Evolutionary conservation across 2,888 invertebrate genomes (phyloP).

Genomic region (Caenorhabditis japonica): DNA sequence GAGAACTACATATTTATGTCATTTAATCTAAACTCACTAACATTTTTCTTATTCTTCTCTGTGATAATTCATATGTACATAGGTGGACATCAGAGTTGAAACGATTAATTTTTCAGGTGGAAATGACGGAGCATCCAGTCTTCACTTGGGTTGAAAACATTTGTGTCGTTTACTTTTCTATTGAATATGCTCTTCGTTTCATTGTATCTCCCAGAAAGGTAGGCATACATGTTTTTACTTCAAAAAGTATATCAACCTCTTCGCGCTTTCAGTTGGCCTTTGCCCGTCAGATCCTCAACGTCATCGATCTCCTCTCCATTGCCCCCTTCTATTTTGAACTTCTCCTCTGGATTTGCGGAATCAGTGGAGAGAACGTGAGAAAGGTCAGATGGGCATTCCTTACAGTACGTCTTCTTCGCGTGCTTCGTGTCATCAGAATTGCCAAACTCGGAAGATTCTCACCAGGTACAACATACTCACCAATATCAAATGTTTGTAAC

Average conservation of each 20-base stretch:
- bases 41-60: constrained; percentile 22
- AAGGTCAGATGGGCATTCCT: constrained; percentile 77
- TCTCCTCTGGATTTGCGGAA: constrained; percentile 71
- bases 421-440: constrained; percentile 75
- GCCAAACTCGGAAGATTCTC: constrained; percentile 76
- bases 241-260: background rate
- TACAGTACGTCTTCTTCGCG: constrained; percentile 75
- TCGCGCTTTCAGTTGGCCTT: constrained; percentile 64
- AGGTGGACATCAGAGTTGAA: no score
- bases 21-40: constrained; percentile 23
- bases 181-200: constrained; percentile 74
- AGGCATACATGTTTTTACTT: background rate
- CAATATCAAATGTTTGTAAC: no score
- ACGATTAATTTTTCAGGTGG: constrained; percentile 65
- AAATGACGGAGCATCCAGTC: constrained; percentile 76
- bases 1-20: constrained; percentile 10
- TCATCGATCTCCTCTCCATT: constrained; percentile 74
- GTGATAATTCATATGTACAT: background rate
- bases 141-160: constrained; percentile 76
- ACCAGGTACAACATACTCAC: constrained; percentile 70
- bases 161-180: constrained; percentile 75
- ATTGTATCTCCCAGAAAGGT: constrained; percentile 70
- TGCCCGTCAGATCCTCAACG: constrained; percentile 75
- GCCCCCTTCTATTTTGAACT: constrained; percentile 75
- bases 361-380: constrained; percentile 75